These are phyloP conservation scores for Onchidella celtica DNA, from an alignment of 2,888 invertebrate genomes.

Conservation along the genomic window DNA sequence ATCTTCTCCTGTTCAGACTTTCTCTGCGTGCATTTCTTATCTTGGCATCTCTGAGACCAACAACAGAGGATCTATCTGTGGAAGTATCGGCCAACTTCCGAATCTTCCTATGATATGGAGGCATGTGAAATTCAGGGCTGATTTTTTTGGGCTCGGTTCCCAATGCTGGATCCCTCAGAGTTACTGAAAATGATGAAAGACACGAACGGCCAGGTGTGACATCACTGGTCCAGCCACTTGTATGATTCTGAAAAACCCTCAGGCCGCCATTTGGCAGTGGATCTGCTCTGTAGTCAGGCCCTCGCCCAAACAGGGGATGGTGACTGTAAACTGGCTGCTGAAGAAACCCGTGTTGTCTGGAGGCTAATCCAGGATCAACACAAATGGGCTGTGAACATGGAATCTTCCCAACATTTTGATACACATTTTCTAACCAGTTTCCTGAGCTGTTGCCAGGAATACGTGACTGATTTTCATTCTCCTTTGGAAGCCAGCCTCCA, in stretches of 20 bases:
- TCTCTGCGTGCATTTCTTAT: neutral
- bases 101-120: constrained; percentile 30
- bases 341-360: neutral
- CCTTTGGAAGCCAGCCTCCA: too few relatives aligned
- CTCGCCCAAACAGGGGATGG: too few relatives aligned
- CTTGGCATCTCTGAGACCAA: neutral
- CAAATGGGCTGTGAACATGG: neutral
- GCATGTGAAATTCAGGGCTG: constrained; percentile 39
- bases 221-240: neutral
- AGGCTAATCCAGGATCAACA: neutral
- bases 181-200: too few relatives aligned
- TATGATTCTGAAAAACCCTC: too few relatives aligned
- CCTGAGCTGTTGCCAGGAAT: too few relatives aligned
- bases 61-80: neutral
- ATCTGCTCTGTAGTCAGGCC: neutral
- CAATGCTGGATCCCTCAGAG: too few relatives aligned
- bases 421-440: too few relatives aligned
- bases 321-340: neutral
- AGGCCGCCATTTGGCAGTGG: too few relatives aligned
- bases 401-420: neutral
- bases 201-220: too few relatives aligned
- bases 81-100: neutral
- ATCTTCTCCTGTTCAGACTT: neutral
- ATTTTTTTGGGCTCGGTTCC: too few relatives aligned
- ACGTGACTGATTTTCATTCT: too few relatives aligned